Evolutionary conservation across 2,797 vertebrate species (phyloP), one percentile per base, ranked within the genome.

Genomic region (Acanthornis magna): DNA sequence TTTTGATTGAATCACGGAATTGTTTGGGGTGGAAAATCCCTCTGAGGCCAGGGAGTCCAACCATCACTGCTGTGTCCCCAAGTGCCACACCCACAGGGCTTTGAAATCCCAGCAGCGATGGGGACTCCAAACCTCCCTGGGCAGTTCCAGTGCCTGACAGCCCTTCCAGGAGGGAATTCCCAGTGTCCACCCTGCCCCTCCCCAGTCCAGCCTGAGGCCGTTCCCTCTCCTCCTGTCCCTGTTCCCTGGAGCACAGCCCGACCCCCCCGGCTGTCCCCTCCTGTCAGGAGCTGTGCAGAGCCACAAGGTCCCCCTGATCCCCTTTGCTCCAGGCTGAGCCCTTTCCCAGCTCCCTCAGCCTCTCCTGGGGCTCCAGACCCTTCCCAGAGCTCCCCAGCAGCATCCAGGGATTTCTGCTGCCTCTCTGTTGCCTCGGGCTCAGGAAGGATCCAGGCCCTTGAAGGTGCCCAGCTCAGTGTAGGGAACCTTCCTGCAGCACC

Each of bases 21-120:
- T 61, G 21, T 61, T 81, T 43, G 38, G 78, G 78, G 13, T 71
- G 55, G 55, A 70, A 71, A 71, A 61, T 20, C 36, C 30, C 54
- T 70, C 1, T 0, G 45, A n/a, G 19, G 19, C 5, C 43, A 16
- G 23, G 0, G 0, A n/a, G 15, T 15, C 23, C 18, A 67, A 3
- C 29, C 3, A 0, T 20, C 53, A 2, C 11, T 58, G 43, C 38
- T 25, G 0, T 30, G 76, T 45, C n/a, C 50, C 61, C 48, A 18
- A 1, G 36, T n/a, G 30, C 23, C 73, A 62, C 36, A 10, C 27
- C 25, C 74, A 18, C 20, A 11, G 0, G 15, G 60, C 1, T 43
- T 11, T 53, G 2, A 43, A 63, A 53, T 53, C 60, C 74, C 36
- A 2, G 0, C 47, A 51, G 30, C 23, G 11, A 22, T 17, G 47